Evolutionary conservation across 2,797 vertebrate genomes (phyloP), one percentile per base, ranked within the genome.

Genomic region (Dendrocincla fuliginosa): DNA sequence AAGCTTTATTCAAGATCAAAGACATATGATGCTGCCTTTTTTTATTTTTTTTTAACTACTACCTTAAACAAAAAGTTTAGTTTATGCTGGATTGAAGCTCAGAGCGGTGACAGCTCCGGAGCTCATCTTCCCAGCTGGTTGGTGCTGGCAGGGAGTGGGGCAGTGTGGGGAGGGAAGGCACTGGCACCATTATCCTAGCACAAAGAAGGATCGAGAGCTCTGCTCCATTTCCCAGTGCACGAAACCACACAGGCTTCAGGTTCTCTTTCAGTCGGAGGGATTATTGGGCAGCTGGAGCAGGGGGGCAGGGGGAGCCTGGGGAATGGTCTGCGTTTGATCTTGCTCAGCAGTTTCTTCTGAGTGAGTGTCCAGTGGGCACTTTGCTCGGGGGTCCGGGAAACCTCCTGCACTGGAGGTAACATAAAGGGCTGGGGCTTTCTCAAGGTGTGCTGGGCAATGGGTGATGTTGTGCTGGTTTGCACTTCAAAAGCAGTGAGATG

Each of bases 1-100:
- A 95, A 95, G 93, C 94, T 88, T 94, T 90, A 93, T 88, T 91
- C 70, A 84, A 95, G 85, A 97, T 94, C 91, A 97, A 96, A 97
- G 91, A 75, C 93, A 25, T 77, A 64, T 3, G 33, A 64, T 3
- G 33, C 56, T 89, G 32, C 33, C 1, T 33, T 20, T 53, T 16
- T 11, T 57, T 49, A 57, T 50, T 55, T 44, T 71, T 44, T 77
- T 55, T 44, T 0, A 52, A 69, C 67, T 39, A 35, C 81, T 60
- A 55, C 83, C 78, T 90, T 85, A 78, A 84, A 94, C 76, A 90
- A 71, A 75, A 96, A 90, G 50, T 90, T 93, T 82, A n/a, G 69
- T 70, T 84, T 50, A 2, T 57, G 41, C 37, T 1, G 13, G 65
- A 13, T 61, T 42, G 85, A 42, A 55, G 65, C 89, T 68, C 32